Percentiles rank a stretch among this genome's conserved stretches.
Evolutionary conservation across 2,888 invertebrate species (phyloP).

Genomic region (Lymantria monacha): DNA sequence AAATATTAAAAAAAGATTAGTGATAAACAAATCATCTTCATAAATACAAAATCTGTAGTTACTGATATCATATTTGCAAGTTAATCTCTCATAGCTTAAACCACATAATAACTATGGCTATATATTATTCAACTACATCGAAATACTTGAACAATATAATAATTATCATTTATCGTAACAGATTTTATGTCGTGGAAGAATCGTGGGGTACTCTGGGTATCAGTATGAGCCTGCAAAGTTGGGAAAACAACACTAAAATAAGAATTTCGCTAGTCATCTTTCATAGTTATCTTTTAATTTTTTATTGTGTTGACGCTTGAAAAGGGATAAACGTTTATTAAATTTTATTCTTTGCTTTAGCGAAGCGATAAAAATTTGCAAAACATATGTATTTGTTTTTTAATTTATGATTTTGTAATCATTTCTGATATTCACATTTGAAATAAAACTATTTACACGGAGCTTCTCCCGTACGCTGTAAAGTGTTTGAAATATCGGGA

Average conservation of each 20-base stretch:
- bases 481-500: too few relatives aligned
- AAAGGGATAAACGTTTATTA: conserved; percentile 4
- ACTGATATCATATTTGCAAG: not conserved
- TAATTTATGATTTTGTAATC: too few relatives aligned
- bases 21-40: too few relatives aligned
- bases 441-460: too few relatives aligned
- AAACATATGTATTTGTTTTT: not conserved
- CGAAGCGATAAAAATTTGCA: not conserved
- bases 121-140: conserved; percentile 75
- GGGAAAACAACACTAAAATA: conserved; percentile 32
- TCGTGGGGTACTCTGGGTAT: conserved; percentile 33
- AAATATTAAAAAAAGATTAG: too few relatives aligned
- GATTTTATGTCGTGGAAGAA: conserved; percentile 75
- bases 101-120: conserved; percentile 47
- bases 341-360: not conserved
- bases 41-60: too few relatives aligned
- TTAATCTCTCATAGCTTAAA: conserved; percentile 25
- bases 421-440: too few relatives aligned
- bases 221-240: conserved; percentile 38
- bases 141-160: conserved; percentile 81
- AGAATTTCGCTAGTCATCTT: conserved; percentile 20
- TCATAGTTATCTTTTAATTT: conserved; percentile 20
- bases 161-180: conserved; percentile 76
- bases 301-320: conserved; percentile 16
- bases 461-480: too few relatives aligned